Evolutionary conservation across 2,888 invertebrate genomes (phyloP), one percentile per base, ranked within the genome.

Genomic region (Brachynemurus nebulosus): DNA sequence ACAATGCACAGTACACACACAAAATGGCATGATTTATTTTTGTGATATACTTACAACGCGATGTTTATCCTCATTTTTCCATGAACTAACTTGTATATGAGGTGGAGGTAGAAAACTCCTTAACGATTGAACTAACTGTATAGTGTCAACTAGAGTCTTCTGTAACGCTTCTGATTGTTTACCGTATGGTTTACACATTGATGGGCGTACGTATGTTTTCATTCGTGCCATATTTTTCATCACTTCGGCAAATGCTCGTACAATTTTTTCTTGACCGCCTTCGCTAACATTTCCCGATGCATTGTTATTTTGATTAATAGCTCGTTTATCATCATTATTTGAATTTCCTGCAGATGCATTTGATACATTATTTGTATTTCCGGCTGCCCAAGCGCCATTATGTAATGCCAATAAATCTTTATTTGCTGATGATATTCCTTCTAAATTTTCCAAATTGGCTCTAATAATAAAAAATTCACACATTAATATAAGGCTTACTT

Each of bases 181-280:
- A 51, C 88, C 88, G 63, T 88, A 88, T 17, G 88, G 88, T 65
- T 88, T 88, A 63, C 86, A 88, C 88, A 88, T 88, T 47, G 88
- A 80, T 48, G 86, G 88, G 45, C 86, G 73, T 54, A 88, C 86
- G 59, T 86, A 88, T 40, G 85, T 82, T 61, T 88, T 85, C 85
- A 88, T 88, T 57, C 86, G 76, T 53, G 81, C 80, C 79, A 88
- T 80, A 64, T 88, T 88, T 57, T 86, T 82, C 76, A 88, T 86
- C 38, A 88, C 76, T 65, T 88, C 86, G 1, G 81, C 78, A 65
- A 88, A 88, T 14, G 86, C 84, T 48, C 86, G 72, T 47, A 88
- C 83, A 48, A 88, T 86, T 56, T 88, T 85, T 64, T 88, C 88
- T 63, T 86, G 86, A 0, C 86, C 86, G 38, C 74, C 71, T 56